phyloP scores from a whole-genome alignment of 2,888 invertebrate genomes.

The Hypomecis punctinalis region DNA sequence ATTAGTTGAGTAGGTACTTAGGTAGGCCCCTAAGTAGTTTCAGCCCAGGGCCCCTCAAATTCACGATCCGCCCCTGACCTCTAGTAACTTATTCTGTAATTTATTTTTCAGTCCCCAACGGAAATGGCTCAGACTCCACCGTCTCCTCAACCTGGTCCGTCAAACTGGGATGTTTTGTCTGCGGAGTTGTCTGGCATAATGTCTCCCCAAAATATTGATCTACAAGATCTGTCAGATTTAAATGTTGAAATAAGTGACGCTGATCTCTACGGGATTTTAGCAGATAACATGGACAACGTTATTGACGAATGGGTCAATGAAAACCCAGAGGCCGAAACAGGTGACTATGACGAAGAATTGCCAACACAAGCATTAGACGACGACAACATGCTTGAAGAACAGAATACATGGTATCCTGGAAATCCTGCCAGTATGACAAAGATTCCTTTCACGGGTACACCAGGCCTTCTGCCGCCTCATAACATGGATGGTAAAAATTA shows the following conservation, averaged over 20 bases:
- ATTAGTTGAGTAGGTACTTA: too few relatives aligned
- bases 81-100: constrained; percentile 16
- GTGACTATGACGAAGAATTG: constrained; percentile 20
- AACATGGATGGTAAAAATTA: constrained; percentile 22
- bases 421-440: constrained; percentile 13
- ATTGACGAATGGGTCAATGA: constrained; percentile 34
- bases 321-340: constrained; percentile 30
- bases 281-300: constrained; percentile 21
- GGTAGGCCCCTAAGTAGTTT: too few relatives aligned
- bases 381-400: constrained; percentile 33
- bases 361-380: constrained; percentile 22
- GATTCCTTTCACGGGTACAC: constrained; percentile 25
- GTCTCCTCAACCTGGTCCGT: constrained; percentile 8
- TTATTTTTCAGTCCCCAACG: constrained; percentile 15
- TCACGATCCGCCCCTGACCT: background rate
- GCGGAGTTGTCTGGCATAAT: constrained; percentile 33
- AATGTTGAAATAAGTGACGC: constrained; percentile 24
- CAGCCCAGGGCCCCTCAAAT: too few relatives aligned
- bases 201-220: constrained; percentile 24
- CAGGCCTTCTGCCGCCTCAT: constrained; percentile 26
- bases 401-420: constrained; percentile 22
- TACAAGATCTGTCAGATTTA: constrained; percentile 31
- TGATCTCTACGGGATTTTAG: constrained; percentile 36
- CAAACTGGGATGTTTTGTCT: constrained; percentile 18
- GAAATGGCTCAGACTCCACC: constrained; percentile 24